phyloP scores from a whole-genome alignment of 1,140 invertebrate genomes.

The Bombus huntii region DNA sequence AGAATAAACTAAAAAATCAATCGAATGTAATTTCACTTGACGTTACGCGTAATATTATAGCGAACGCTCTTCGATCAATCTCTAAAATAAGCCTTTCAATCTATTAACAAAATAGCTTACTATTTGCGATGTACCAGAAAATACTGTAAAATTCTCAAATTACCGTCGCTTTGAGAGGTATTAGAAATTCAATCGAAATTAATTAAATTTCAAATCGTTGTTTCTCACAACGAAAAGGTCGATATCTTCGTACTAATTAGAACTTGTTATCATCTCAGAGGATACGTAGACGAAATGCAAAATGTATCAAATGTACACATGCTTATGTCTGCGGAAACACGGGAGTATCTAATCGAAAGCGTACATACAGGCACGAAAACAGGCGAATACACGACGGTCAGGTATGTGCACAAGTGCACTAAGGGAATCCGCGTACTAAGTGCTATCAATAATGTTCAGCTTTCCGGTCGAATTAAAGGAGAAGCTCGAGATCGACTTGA shows the following conservation, averaged over 20 bases:
- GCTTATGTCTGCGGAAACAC: neutral
- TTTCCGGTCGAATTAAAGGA: constrained; percentile 9
- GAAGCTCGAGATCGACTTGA: neutral
- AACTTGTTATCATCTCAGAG: neutral
- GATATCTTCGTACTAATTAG: neutral
- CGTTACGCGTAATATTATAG: too few species aligned
- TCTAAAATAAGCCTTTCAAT: too few species aligned
- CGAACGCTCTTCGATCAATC: too few species aligned
- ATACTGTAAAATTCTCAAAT: neutral
- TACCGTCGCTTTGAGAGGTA: neutral
- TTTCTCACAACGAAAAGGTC: neutral
- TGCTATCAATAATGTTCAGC: constrained; percentile 11
- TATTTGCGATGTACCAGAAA: too few species aligned
- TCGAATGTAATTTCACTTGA: neutral
- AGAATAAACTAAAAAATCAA: neutral
- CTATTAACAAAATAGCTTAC: too few species aligned
- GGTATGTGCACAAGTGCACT: neutral
- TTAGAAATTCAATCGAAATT: neutral
- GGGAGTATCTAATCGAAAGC: neutral
- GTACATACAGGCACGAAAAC: neutral
- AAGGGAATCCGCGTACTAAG: neutral
- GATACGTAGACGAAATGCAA: neutral
- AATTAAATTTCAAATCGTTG: neutral
- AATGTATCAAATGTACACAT: neutral
- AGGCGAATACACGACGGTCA: neutral